These are phyloP conservation scores for Sebastes matsubarae DNA, from an alignment of 2,797 vertebrate species.

Conservation along the genomic window DNA sequence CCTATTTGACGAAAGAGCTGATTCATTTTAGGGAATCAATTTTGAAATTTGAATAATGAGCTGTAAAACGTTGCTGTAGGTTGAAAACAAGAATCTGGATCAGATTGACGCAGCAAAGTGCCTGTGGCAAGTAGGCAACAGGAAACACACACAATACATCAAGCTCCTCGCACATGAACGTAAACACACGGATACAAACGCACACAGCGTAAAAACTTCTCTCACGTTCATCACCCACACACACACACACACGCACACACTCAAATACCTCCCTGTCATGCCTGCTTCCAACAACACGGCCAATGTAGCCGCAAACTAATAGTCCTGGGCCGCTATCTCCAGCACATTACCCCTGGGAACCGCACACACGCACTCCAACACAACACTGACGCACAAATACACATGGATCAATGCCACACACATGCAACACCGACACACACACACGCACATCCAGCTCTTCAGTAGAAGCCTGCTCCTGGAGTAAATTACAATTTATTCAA, in stretches of 20 bases:
- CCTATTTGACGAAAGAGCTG: background rate
- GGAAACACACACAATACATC: background rate
- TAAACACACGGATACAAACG: background rate
- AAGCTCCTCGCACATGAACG: background rate
- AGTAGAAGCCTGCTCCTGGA: constrained; percentile 38
- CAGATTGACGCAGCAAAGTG: constrained; percentile 5
- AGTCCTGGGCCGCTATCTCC: constrained; percentile 59
- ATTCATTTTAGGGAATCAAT: constrained; percentile 1
- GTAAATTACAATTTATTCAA: constrained; percentile 72
- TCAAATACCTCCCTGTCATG: constrained; percentile 61
- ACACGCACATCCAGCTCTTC: constrained; percentile 9
- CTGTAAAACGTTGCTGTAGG: constrained; percentile 16
- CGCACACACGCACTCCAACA: constrained; percentile 27
- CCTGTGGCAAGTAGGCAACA: constrained; percentile 1
- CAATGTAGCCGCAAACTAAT: constrained; percentile 69
- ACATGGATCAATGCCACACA: constrained; percentile 9
- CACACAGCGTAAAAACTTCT: constrained; percentile 1
- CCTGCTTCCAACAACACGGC: constrained; percentile 62
- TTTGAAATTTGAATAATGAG: constrained; percentile 21
- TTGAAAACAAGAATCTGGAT: constrained; percentile 7
- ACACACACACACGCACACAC: background rate
- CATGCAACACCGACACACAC: background rate
- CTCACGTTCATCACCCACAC: background rate
- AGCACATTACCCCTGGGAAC: constrained; percentile 50
- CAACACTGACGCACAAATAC: constrained; percentile 29